Evolutionary conservation across 2,888 invertebrate genomes (phyloP).

Genomic region (Harpalus rufipes): DNA sequence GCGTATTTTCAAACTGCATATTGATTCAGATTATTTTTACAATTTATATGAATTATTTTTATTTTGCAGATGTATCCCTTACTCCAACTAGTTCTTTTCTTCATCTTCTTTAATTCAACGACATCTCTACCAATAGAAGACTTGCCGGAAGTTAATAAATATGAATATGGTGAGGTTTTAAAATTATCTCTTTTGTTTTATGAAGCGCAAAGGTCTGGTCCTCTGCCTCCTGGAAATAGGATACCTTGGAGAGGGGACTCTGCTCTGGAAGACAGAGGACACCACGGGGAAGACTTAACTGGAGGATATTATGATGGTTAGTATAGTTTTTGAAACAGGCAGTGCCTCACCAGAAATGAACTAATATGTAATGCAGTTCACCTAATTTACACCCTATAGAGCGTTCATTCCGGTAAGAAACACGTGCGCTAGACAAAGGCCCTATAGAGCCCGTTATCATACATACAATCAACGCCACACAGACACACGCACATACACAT

Average conservation of each 20-base stretch:
- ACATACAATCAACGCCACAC: too few relatives aligned
- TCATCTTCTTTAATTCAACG: not conserved
- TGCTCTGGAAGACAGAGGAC: conserved; percentile 77
- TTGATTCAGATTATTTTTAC: not conserved
- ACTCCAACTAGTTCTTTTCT: not conserved
- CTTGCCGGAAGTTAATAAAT: not conserved
- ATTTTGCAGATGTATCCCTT: not conserved
- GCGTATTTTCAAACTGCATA: conserved; percentile 13
- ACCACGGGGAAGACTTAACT: conserved; percentile 79
- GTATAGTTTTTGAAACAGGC: conserved; percentile 18
- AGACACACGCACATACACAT: too few relatives aligned
- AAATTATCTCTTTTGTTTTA: conserved; percentile 79
- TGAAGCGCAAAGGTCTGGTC: conserved; percentile 80
- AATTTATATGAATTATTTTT: not conserved
- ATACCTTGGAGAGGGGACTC: conserved; percentile 80
- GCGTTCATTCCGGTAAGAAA: too few relatives aligned
- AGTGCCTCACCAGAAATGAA: too few relatives aligned
- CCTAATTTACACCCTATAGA: too few relatives aligned
- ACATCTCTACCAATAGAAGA: not conserved
- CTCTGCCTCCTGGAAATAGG: conserved; percentile 77
- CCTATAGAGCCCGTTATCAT: too few relatives aligned
- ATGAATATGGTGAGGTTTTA: conserved; percentile 77
- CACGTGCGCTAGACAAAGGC: too few relatives aligned
- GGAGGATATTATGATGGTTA: conserved; percentile 81
- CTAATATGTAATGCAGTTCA: too few relatives aligned